A percentile compares a stretch with the other conserved stretches of the same genome.
These are phyloP conservation scores for Xiphorhynchus elegans DNA, from an alignment of 2,113 vertebrate genomes.

Conservation along the genomic window DNA sequence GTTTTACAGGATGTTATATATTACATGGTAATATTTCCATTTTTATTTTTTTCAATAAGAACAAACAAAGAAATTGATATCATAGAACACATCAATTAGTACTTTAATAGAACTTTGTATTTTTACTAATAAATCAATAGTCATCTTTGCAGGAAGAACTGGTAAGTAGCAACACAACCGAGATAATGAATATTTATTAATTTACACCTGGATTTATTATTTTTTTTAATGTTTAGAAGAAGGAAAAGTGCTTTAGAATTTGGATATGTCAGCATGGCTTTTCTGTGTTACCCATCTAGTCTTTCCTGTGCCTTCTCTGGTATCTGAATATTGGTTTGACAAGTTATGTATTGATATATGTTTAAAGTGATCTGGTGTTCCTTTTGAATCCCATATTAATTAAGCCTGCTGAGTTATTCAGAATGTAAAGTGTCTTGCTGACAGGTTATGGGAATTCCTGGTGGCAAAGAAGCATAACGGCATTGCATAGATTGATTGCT, in stretches of 20 bases:
- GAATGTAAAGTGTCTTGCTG: background rate
- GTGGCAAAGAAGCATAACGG: background rate
- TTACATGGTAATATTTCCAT: background rate
- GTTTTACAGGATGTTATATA: background rate
- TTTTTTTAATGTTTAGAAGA: background rate
- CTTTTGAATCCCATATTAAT: background rate
- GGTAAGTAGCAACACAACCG: background rate
- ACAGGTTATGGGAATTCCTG: background rate
- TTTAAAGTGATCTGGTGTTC: background rate
- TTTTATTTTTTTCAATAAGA: background rate
- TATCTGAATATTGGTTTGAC: background rate
- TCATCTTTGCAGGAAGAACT: background rate
- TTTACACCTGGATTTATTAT: accelerated
- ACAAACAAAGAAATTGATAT: background rate
- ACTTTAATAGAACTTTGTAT: background rate
- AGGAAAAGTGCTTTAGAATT: background rate
- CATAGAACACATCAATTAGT: background rate
- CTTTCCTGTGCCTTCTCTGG: background rate
- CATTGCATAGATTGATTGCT: background rate
- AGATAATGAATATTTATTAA: background rate
- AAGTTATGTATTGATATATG: background rate
- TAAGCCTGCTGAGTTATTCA: background rate
- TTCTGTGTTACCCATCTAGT: background rate
- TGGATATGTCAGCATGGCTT: background rate
- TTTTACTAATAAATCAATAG: background rate